Base-by-base conservation (phyloP, 2,113 vertebrate genomes). In the Pelobates fuscus region DNA sequence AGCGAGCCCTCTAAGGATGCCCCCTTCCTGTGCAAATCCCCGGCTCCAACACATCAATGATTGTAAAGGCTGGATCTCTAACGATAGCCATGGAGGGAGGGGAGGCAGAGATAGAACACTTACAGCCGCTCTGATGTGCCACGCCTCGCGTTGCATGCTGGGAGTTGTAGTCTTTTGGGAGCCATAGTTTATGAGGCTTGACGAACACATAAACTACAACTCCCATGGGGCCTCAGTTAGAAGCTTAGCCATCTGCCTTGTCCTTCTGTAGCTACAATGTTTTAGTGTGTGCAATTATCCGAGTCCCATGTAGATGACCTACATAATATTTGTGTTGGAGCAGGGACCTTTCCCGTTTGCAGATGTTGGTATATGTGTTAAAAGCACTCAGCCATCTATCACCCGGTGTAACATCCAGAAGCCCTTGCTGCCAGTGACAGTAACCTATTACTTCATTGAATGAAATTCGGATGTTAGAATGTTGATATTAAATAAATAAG, bases 231-330 rank as follows among this genome's bases (percentile, higher is more conserved):
- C 72, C 3, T 15, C n/a, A 14, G 8, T 18, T 32, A 17, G 30
- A 3, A 17, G 32, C 20, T 46, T 26, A 67, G 64, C 72, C 64
- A 67, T 67, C 63, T 60, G 72, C 72, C 71, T 43, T 32, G n/a
- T 75, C 72, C 64, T 76, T 76, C 72, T 76, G 72, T 59, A 60
- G 62, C 25, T 57, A 25, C 29, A 25, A 20, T 29, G 25, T 21
- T 52, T 27, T 6, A 26, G 49, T 66, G 62, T 44, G 32, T 74
- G 5, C 7, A 21, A 57, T 75, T 66, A 75, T 30, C 71, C 65
- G 71, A 65, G 54, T 55, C 63, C 37, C 30, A 21, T 57, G 8
- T 14, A 61, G 24, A 66, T 75, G 71, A 75, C 71, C 71, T 66
- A 75, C 71, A 75, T 75, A 41, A 7, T 57, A 49, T 32, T 29